Evolutionary conservation across 2,797 vertebrate species (phyloP).

Genomic region (Intellagama lesueurii): DNA sequence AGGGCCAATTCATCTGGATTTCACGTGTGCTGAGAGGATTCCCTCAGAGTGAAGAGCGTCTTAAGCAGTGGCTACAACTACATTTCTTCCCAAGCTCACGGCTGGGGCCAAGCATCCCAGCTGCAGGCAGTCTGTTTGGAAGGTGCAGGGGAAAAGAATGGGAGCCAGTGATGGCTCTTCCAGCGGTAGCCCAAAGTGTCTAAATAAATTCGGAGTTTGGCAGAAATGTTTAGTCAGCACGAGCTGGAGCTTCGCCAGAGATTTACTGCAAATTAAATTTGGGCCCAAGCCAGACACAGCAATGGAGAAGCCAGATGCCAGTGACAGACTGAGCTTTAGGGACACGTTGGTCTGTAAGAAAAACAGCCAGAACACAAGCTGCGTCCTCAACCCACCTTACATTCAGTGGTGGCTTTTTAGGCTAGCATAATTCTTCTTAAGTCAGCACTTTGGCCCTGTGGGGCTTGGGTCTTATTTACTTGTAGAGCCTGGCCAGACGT

Average conservation of each 20-base stretch:
- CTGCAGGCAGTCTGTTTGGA: neutral
- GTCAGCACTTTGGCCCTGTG: too few relatives aligned
- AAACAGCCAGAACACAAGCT: constrained; percentile 12
- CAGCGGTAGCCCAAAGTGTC: constrained; percentile 34
- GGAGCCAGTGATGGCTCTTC: neutral
- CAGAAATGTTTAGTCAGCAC: constrained; percentile 60
- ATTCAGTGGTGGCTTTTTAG: neutral
- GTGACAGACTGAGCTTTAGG: constrained; percentile 4
- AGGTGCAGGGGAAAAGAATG: neutral
- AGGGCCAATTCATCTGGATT: constrained; percentile 6
- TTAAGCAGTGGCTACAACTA: neutral
- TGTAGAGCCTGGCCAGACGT: neutral
- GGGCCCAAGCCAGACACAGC: neutral
- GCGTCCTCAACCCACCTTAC: neutral
- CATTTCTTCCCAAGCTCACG: neutral
- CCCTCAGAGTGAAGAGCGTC: neutral
- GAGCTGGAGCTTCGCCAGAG: constrained; percentile 32
- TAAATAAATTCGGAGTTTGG: constrained; percentile 41
- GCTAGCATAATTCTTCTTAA: neutral
- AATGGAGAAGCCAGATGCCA: neutral
- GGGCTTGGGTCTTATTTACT: constrained; percentile 1
- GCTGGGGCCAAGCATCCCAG: neutral
- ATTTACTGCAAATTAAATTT: constrained; percentile 68
- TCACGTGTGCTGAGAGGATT: constrained; percentile 2
- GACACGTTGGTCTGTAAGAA: neutral